Base-by-base conservation (phyloP, 2,888 invertebrate genomes). In the Acronicta leporina region DNA sequence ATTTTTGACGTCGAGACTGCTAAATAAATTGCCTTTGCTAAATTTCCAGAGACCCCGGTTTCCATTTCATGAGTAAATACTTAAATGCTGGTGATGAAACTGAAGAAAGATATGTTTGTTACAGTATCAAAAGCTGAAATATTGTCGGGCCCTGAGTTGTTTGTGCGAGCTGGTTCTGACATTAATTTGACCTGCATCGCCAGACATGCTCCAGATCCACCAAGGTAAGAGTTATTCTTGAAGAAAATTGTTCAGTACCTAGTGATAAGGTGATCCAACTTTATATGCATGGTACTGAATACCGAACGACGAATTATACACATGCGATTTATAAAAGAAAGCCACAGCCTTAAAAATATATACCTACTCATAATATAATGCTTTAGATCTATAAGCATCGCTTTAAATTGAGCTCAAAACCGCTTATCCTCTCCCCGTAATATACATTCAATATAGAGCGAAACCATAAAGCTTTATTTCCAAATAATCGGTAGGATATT, bases 131-230 rank as follows among this genome's bases (percentile, higher is more conserved):
- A 97, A 91, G 98, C 98, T 63, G 97, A 97, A 95, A 98, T 98
- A 83, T 95, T 97, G 79, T 97, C 98, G 41, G 97, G 97, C 80
- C 96, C 97, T 20, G 98, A 98, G 91, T 94, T 98, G 83, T 97
- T 97, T 92, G 97, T 98, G 83, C 97, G 97, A 82, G 97, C 97
- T 79, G 98, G 98, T 64, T 98, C 97, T 78, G 98, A 98, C 93
- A 98, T 98, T 89, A 98, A 98, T 94, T 95, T 98, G 84, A 98
- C 98, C 76, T 98, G 98, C 94, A 96, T 97, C 82, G 97, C 97
- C 44, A 95, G 97, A 70, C 97, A 98, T 90, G 97, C 97, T 41
- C 97, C 97, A 5, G 97, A 97, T 82, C 97, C 97, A 38, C 97
- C 97, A 54, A 96, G 96, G 94, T 97, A 96, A 92, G 96, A 48